A percentile compares a stretch with the other conserved stretches of the same genome.
phyloP scores from a whole-genome alignment of 2,113 vertebrate species.

The Nipponia nippon region DNA sequence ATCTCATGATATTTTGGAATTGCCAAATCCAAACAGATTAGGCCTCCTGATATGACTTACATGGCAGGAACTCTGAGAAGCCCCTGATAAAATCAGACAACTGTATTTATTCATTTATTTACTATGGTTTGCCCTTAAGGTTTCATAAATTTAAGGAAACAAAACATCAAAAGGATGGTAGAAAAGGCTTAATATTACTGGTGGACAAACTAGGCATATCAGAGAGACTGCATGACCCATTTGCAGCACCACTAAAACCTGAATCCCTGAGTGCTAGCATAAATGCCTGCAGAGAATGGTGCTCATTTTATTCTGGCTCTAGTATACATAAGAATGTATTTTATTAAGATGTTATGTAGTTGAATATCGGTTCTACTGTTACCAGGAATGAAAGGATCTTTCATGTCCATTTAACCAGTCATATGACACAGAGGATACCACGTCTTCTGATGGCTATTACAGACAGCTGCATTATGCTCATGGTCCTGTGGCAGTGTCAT shows the following conservation, averaged over 20 bases:
- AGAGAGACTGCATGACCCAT: fast-evolving
- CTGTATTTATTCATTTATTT: neutral
- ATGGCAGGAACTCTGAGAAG: neutral
- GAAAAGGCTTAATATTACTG: neutral
- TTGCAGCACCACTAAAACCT: neutral
- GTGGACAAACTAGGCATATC: neutral
- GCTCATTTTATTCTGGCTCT: neutral
- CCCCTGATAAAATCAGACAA: neutral
- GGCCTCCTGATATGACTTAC: neutral
- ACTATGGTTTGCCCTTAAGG: neutral
- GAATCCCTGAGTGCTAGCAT: neutral
- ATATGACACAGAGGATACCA: fast-evolving
- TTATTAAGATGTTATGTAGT: neutral
- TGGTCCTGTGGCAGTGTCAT: neutral
- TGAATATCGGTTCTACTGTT: neutral
- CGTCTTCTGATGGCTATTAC: neutral
- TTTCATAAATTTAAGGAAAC: neutral
- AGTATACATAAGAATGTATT: neutral
- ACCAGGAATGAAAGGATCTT: fast-evolving
- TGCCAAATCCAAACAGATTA: neutral
- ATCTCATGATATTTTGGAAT: neutral
- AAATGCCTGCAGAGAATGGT: neutral
- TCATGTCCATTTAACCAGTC: neutral
- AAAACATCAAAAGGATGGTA: neutral
- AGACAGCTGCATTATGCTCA: neutral